Conservation (phyloP, 2,888 invertebrate species). For the Neelides folsomi region DNA sequence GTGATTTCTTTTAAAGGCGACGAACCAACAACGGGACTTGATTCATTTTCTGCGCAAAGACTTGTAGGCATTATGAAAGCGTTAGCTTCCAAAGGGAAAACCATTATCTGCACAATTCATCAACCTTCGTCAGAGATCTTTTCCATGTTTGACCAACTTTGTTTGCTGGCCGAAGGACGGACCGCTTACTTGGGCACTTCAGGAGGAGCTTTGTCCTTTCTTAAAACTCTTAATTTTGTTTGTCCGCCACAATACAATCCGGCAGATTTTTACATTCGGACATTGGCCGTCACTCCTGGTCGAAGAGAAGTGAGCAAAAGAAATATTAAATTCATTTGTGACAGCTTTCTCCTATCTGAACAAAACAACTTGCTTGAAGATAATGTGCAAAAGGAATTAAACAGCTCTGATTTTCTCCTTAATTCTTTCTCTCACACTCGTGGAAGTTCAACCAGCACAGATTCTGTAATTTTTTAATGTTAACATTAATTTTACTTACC, state of each 20-base stretch:
- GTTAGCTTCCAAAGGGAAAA: constrained; percentile 40
- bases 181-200: constrained; percentile 42
- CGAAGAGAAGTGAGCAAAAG: constrained; percentile 37
- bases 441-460: constrained; percentile 7
- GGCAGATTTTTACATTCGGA: constrained; percentile 41
- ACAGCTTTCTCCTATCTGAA: constrained; percentile 63
- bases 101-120: constrained; percentile 45
- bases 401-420: constrained; percentile 10
- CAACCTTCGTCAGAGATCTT: constrained; percentile 44
- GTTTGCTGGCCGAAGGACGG: constrained; percentile 43
- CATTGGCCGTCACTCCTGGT: constrained; percentile 40
- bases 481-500: constrained; percentile 1
- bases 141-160: constrained; percentile 41
- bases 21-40: constrained; percentile 47
- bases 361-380: constrained; percentile 62
- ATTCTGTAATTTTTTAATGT: constrained; percentile 14
- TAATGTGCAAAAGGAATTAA: constrained; percentile 45
- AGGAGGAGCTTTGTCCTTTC: constrained; percentile 37
- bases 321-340: constrained; percentile 46
- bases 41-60: constrained; percentile 27
- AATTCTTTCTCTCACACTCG: constrained; percentile 6
- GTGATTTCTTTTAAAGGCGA: constrained; percentile 33
- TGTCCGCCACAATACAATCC: constrained; percentile 42
- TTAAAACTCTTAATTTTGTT: constrained; percentile 35
- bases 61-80: constrained; percentile 35